Conservation (phyloP, 2,113 vertebrate species). For the Platichthys stellatus region DNA sequence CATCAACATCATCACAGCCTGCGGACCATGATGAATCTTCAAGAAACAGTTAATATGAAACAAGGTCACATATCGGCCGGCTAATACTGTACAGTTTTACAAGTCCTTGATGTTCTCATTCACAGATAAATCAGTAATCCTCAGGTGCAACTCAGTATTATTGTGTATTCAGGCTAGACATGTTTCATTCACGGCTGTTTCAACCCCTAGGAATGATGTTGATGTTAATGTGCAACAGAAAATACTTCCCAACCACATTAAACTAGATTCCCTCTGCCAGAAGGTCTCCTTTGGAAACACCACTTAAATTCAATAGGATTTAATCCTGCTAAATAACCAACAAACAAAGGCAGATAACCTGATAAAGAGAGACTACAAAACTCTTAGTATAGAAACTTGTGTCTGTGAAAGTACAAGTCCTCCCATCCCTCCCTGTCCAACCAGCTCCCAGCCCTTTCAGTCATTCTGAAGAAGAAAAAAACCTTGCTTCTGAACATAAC, state of each 20-base stretch:
- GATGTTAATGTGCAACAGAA: neutral
- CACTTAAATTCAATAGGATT: too few relatives aligned
- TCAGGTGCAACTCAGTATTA: neutral
- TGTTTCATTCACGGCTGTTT: neutral
- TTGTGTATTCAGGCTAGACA: neutral
- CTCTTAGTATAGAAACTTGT: too few relatives aligned
- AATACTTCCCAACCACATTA: too few relatives aligned
- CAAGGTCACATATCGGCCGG: neutral
- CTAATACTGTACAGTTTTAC: neutral
- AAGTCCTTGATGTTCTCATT: neutral
- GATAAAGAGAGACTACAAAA: too few relatives aligned
- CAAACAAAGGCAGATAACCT: too few relatives aligned
- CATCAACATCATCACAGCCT: slow-evolving; percentile 14
- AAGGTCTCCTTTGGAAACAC: too few relatives aligned
- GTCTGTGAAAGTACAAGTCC: too few relatives aligned
- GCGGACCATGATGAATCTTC: slow-evolving; percentile 22
- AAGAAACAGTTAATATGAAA: neutral
- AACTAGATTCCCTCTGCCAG: too few relatives aligned
- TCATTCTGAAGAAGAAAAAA: too few relatives aligned
- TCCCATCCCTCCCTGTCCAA: too few relatives aligned
- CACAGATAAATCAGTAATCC: neutral
- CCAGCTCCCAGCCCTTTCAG: neutral
- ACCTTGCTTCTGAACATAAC: neutral
- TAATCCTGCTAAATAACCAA: too few relatives aligned
- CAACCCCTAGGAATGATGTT: neutral